Base-by-base conservation (phyloP, 2,113 vertebrate genomes). In the Brachionichthys hirsutus region DNA sequence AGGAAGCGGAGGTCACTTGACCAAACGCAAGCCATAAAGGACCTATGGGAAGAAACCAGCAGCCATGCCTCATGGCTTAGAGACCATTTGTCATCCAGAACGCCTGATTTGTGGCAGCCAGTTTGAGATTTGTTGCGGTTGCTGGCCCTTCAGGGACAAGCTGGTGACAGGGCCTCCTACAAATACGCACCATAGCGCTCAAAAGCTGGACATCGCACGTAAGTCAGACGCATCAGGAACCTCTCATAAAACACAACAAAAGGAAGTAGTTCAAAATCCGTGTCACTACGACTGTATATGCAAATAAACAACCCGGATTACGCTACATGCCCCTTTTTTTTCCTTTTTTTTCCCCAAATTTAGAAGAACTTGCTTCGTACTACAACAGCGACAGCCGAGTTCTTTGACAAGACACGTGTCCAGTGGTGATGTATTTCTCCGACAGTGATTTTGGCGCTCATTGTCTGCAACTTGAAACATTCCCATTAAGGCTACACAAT, bases 11-110 rank as follows among this genome's bases (percentile, higher is more conserved):
- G 81, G 74, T 75, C 83, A 82, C 84, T 86, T 85, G 78, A 85
- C 78, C 71, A 78, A 71, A 82, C 75, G 75, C 78, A 75, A 62
- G 54, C 64, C 60, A 9, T 56, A 54, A 56, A 50, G 63, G 70
- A n/a, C 77, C 73, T 34, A 59, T 50, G 54, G 78, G 57, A 62
- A 80, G 56, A 79, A 75, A 66, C 66, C 78, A 74, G 71, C 41
- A 54, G 72, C 64, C 42, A 78, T 80, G 78, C 76, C 83, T 84
- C 73, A 83, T 59, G 65, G 63, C 67, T 35, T 58, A 56, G 75
- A 71, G 75, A 71, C 76, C 73, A 90, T 90, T 73, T 77, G 73
- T 89, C 90, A 89, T 57, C 67, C 38, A 6, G 71, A 62, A 71
- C 49, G 67, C 47, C 87, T 81, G 73, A 83, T 90, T 73, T 65